Evolutionary conservation across 2,888 invertebrate species (phyloP).

Genomic region (Microplitis manilae): DNA sequence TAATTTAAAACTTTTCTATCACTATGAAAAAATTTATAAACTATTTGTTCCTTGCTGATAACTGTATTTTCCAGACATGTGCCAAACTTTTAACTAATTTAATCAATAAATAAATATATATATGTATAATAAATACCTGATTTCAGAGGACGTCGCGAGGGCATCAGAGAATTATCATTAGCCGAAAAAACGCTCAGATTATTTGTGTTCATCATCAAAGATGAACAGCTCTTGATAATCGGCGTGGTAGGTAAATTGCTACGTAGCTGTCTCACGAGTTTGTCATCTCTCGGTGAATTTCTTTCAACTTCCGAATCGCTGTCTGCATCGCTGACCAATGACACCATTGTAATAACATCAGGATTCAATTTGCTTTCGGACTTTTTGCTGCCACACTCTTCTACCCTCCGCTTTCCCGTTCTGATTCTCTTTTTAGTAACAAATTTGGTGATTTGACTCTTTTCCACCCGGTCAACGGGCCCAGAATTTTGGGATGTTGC

Average conservation of each 20-base stretch:
- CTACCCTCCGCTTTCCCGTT: slow-evolving; percentile 59
- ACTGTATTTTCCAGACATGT: not conserved
- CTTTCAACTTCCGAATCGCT: slow-evolving; percentile 75
- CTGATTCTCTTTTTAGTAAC: slow-evolving; percentile 61
- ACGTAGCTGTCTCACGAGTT: slow-evolving; percentile 65
- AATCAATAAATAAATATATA: slow-evolving; percentile 24
- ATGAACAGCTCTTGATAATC: slow-evolving; percentile 62
- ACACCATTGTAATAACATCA: slow-evolving; percentile 78
- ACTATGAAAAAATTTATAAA: not conserved
- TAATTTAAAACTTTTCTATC: slow-evolving; percentile 23
- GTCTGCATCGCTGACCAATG: slow-evolving; percentile 78
- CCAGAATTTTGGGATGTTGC: not conserved
- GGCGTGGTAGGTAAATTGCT: slow-evolving; percentile 67
- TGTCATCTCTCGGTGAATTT: slow-evolving; percentile 64
- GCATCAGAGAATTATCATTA: slow-evolving; percentile 44
- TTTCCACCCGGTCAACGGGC: not conserved
- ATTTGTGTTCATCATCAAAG: slow-evolving; percentile 32
- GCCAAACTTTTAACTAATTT: slow-evolving; percentile 2
- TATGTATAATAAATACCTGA: slow-evolving; percentile 58
- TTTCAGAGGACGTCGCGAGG: slow-evolving; percentile 62
- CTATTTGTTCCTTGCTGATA: not conserved
- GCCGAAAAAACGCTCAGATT: slow-evolving; percentile 21
- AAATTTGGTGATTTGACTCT: slow-evolving; percentile 26
- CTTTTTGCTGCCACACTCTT: slow-evolving; percentile 44
- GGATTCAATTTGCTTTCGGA: slow-evolving; percentile 48